Percentiles rank a stretch among this genome's conserved stretches.
These are phyloP conservation scores for Psophia crepitans DNA, from an alignment of 2,113 vertebrate genomes.

Conservation along the genomic window DNA sequence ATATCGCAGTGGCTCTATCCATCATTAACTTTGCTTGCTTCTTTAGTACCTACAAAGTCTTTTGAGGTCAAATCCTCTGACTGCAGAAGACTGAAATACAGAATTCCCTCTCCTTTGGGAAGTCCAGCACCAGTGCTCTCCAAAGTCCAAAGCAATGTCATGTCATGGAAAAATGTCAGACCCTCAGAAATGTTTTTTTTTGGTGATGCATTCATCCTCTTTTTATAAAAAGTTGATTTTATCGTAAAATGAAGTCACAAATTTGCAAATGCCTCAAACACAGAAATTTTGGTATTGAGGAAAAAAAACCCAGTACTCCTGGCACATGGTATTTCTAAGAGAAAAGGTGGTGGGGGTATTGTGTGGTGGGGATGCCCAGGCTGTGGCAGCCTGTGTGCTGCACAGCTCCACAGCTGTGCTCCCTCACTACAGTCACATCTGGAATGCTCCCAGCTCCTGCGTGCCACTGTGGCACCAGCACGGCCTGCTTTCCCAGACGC, in stretches of 20 bases:
- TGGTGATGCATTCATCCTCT: background rate
- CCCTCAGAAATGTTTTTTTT: background rate
- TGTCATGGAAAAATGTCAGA: background rate
- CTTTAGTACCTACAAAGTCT: background rate
- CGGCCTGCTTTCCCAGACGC: background rate
- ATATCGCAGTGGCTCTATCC: background rate
- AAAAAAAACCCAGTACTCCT: background rate
- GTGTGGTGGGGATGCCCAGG: background rate
- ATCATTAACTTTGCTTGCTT: background rate
- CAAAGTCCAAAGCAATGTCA: background rate
- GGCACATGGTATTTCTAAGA: background rate
- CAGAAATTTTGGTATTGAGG: background rate
- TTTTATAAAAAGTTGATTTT: background rate
- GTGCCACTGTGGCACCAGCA: background rate
- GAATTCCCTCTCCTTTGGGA: background rate
- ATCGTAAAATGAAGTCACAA: background rate
- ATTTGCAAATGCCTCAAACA: background rate
- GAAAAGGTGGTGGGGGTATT: background rate
- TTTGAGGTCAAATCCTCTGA: background rate
- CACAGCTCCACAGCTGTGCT: background rate
- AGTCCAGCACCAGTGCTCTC: background rate
- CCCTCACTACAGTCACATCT: background rate
- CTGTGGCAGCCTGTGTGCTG: background rate
- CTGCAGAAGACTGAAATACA: background rate
- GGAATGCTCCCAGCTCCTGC: background rate